Base-by-base conservation (phyloP, 1,140 invertebrate species). In the Caenorhabditis elegans region DNA sequence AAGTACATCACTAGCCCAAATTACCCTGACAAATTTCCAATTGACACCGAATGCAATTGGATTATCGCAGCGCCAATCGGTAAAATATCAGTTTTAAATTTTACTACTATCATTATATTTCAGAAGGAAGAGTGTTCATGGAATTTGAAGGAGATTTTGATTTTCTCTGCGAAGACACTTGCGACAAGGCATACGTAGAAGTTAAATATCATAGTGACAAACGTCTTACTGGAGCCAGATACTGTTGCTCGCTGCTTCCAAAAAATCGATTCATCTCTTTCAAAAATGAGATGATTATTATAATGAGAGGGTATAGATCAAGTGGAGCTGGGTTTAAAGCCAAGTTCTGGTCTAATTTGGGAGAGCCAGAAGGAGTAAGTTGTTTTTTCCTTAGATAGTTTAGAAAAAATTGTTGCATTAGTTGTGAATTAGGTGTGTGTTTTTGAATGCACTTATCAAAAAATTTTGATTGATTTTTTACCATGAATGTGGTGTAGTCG, bases 101-200 rank as follows among this genome's bases (percentile, higher is more conserved):
- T 53, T 65, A 24, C 31, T 17, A 31, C 26, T 55, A 43, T 43
- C 15, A 15, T 15, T 43, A 43, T 43, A 43, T 53, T 81, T 53
- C 78, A 39, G 85, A 80, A n/a, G 87, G 85, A 10, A 19, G 85
- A 31, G 78, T 89, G 13, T 86, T 82, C 76, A 47, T 89, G 15
- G 77, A 89, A 70, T 90, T 89, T 48, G 79, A 80, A 11, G 89
- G 87, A 13, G 77, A 81, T 4, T 88, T 89, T 53, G 80, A 87
- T 36, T 89, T 88, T 70, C 77, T 80, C 36, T 88, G 87, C 60
- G 87, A 88, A 79, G 88, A 89, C 48, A 88, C 88, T 11, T 89
- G 88, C 46, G 88, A 89, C 47, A 87, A 85, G 48, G 87, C 88
- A 4, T 89, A 82, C 76, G 87, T 89, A 15, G 88, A 89, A 78